Base-by-base conservation (phyloP, 2,888 invertebrate genomes). In the Cryptus armator region DNA sequence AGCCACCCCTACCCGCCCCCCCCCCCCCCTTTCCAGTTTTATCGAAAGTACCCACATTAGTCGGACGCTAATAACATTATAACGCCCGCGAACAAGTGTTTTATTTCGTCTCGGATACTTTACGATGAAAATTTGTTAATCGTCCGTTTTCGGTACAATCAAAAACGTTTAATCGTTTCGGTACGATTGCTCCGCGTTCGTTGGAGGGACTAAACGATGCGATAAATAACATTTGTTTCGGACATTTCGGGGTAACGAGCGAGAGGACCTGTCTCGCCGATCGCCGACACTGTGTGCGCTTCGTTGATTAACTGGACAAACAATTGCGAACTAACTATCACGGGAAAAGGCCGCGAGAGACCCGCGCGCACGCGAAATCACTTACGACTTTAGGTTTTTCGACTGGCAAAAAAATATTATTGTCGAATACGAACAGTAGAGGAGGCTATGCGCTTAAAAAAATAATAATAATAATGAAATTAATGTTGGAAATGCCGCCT, bases 201-300 rank as follows among this genome's bases (percentile, higher is more conserved):
- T 37, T 5, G 37, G 37, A 37, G 37, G 37, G 77, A 72, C 64
- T 85, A 80, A 88, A 87, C 87, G 87, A 84, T 86, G 86, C 89
- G 89, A 90, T 89, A 90, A 90, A 89, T 90, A 90, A 90, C 89
- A 88, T 91, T 89, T 89, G 88, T 90, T 89, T 81, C 86, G 86
- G 75, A 84, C 86, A 84, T 74, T 79, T 83, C 56, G 48, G 12
- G 37, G 79, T 43, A 77, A 67, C 46, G 62, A 77, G 43, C 32
- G 37, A 12, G 5, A 43, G 56, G 3, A n/a, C 71, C 19, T 66
- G 44, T 66, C 53, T 14, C 72, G 44, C 16, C 14, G 37, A 24
- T 67, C 67, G 56, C 14, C 7, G 66, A 46, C 59, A 59, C 46
- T 44, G 66, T 72, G 56, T 48, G 59, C 78, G 78, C 74, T 74